phyloP scores from a whole-genome alignment of 2,888 invertebrate genomes.

The Diogma glabrata region DNA sequence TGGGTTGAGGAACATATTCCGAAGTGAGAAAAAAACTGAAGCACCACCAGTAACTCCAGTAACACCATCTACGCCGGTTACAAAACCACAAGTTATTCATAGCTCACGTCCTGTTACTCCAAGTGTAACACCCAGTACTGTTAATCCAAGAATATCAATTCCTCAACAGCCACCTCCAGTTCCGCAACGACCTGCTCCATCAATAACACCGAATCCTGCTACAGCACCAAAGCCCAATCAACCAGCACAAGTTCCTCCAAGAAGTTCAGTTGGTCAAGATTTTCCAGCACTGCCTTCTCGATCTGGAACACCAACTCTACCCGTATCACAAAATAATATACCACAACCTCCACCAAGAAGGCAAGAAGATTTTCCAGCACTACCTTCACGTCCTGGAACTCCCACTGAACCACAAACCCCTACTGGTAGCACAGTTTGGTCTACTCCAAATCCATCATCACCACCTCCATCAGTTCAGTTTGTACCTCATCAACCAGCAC shows the following conservation, averaged over 20 bases:
- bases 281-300: conserved; percentile 8
- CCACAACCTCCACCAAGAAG: too few species aligned
- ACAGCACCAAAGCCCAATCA: not conserved
- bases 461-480: conserved; percentile 9
- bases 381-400: conserved; percentile 8
- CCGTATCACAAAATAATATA: too few species aligned
- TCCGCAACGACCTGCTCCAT: not conserved
- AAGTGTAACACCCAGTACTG: not conserved
- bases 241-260: not conserved
- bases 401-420: conserved; percentile 17
- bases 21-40: conserved; percentile 20
- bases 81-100: conserved; percentile 5
- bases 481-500: conserved; percentile 12
- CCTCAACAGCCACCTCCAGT: not conserved
- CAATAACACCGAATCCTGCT: not conserved
- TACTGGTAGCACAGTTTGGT: conserved; percentile 16
- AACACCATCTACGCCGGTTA: conserved; percentile 18
- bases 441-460: conserved; percentile 12
- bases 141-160: too few species aligned
- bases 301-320: conserved; percentile 14
- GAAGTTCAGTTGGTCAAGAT: not conserved
- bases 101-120: not conserved
- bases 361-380: conserved; percentile 6
- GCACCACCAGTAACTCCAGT: conserved; percentile 22
- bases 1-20: conserved; percentile 29